Percentiles rank a stretch among this genome's conserved stretches.
Evolutionary conservation across 1,140 invertebrate species (phyloP).

Genomic region (Sminthurinus signatus): DNA sequence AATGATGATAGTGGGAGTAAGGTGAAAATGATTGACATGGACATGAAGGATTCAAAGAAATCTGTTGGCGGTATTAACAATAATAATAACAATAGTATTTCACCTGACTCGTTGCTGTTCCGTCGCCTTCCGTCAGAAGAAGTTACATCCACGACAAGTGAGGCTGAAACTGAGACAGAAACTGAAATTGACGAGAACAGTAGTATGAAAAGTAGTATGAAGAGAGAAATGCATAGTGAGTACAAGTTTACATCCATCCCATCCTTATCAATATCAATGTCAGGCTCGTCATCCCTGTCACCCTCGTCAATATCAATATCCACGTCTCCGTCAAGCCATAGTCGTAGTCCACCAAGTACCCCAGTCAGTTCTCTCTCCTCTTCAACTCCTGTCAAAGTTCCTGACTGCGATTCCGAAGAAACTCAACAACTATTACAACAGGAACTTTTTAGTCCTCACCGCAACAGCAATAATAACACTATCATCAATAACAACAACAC

Average conservation of each 20-base stretch:
- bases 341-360: background rate
- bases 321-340: background rate
- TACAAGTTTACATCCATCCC: slow-evolving; percentile 24
- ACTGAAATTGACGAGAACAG: background rate
- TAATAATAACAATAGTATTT: background rate
- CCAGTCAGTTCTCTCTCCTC: slow-evolving; percentile 15
- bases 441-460: background rate
- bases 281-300: slow-evolving; percentile 12
- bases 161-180: background rate
- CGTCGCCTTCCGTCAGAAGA: background rate
- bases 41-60: background rate
- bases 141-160: slow-evolving; percentile 6
- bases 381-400: slow-evolving; percentile 30
- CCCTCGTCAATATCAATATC: slow-evolving; percentile 14
- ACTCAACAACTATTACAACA: slow-evolving; percentile 1
- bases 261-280: slow-evolving; percentile 22
- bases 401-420: background rate
- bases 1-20: background rate
- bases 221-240: background rate
- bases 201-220: background rate
- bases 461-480: background rate
- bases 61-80: background rate
- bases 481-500: background rate
- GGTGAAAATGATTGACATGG: background rate
- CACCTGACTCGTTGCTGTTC: background rate